Evolutionary conservation across 2,888 invertebrate species (phyloP).

Genomic region (Acanthosepion lycidas): DNA sequence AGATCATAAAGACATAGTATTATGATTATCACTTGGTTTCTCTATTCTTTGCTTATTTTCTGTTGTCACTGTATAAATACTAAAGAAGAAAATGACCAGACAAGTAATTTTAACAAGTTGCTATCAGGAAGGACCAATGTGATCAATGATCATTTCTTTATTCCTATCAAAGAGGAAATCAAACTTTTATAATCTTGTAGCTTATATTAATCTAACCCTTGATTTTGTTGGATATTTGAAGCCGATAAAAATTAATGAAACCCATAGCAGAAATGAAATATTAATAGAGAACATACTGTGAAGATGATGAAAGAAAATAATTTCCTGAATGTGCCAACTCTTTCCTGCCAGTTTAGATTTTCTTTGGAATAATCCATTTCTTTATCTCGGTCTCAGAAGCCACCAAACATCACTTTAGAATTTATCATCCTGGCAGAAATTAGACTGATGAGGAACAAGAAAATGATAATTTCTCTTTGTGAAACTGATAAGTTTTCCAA

Average conservation of each 20-base stretch:
- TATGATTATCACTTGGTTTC: too few species aligned
- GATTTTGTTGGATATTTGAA: background rate
- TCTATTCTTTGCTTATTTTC: too few species aligned
- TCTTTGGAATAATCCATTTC: background rate
- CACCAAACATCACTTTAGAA: background rate
- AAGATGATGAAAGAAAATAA: background rate
- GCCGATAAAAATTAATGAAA: background rate
- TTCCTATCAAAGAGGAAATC: too few species aligned
- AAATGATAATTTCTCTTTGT: background rate
- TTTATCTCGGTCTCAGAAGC: background rate
- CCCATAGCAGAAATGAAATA: background rate
- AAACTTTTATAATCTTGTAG: too few species aligned
- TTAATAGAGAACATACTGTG: background rate
- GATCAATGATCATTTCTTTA: too few species aligned
- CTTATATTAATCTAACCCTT: background rate
- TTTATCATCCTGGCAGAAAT: background rate
- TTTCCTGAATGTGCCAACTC: background rate
- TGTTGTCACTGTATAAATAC: too few species aligned
- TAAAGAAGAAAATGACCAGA: too few species aligned
- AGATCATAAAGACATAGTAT: too few species aligned
- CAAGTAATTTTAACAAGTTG: too few species aligned
- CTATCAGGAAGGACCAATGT: too few species aligned
- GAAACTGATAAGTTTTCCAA: background rate
- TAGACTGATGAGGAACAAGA: background rate
- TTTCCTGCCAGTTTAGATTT: background rate